phyloP scores from a whole-genome alignment of 30 jellyfish, hydroid and myxozoan species.

The Haliclystus octoradiatus region DNA sequence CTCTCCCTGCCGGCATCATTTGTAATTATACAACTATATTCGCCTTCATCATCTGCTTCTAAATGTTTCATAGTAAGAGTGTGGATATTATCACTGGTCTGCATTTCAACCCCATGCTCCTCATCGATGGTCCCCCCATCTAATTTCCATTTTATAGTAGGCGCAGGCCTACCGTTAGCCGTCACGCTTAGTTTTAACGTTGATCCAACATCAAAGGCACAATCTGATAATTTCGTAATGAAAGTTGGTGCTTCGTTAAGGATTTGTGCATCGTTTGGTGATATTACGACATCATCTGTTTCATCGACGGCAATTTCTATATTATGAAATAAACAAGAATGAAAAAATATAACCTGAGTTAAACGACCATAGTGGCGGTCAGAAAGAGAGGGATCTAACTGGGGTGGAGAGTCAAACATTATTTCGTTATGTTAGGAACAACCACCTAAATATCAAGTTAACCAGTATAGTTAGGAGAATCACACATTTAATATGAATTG shows the following conservation, averaged over 20 bases:
- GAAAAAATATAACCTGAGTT: too few relatives aligned
- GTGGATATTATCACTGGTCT: constrained; percentile 15
- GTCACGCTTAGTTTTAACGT: constrained; percentile 21
- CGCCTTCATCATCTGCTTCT: constrained; percentile 77
- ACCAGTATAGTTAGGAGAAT: too few relatives aligned
- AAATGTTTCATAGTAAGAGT: constrained; percentile 37
- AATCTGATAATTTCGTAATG: constrained; percentile 17
- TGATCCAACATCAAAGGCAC: constrained; percentile 39
- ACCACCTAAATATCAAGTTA: too few relatives aligned
- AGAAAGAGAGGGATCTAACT: too few relatives aligned
- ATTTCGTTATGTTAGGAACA: too few relatives aligned
- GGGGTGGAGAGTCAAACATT: too few relatives aligned
- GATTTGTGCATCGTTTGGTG: not conserved
- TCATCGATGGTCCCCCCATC: constrained; percentile 16
- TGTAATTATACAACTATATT: constrained; percentile 47
- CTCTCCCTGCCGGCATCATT: not conserved
- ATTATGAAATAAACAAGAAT: not conserved
- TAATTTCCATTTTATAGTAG: constrained; percentile 34
- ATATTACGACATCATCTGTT: not conserved
- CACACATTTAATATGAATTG: too few relatives aligned
- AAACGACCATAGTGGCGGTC: too few relatives aligned
- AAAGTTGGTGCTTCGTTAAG: constrained; percentile 20
- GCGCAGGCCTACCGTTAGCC: constrained; percentile 36
- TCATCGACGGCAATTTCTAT: not conserved
- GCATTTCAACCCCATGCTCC: constrained; percentile 22